Conservation (phyloP, 2,888 invertebrate species). For the Sipha maydis region DNA sequence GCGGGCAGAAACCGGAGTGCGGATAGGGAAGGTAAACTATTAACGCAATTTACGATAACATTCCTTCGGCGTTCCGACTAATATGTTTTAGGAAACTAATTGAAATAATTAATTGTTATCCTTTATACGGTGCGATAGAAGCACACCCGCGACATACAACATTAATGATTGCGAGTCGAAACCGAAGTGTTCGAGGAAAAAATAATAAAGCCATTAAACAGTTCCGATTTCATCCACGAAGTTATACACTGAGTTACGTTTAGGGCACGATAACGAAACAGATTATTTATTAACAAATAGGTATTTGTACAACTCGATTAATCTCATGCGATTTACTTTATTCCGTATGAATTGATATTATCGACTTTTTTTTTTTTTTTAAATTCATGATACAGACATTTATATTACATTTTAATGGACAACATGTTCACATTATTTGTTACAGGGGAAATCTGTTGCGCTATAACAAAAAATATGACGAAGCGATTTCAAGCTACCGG, state of each 20-base stretch:
- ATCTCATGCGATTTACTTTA: not conserved
- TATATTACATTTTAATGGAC: not conserved
- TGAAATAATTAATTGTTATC: slow-evolving; percentile 48
- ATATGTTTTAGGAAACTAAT: slow-evolving; percentile 50
- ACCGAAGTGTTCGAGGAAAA: not conserved
- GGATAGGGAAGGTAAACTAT: not conserved
- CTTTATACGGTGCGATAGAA: not conserved
- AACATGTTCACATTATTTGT: not conserved
- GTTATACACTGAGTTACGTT: too few relatives aligned
- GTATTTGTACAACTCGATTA: not conserved
- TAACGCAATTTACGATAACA: slow-evolving; percentile 52
- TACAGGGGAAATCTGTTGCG: slow-evolving; percentile 52
- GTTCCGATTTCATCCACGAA: not conserved
- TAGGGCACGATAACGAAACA: not conserved
- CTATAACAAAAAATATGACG: slow-evolving; percentile 46
- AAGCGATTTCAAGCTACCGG: slow-evolving; percentile 44
- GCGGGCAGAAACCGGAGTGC: not conserved
- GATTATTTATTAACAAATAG: too few relatives aligned
- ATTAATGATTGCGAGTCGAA: slow-evolving; percentile 4
- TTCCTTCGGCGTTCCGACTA: not conserved
- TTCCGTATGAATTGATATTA: not conserved
- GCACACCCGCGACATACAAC: not conserved
- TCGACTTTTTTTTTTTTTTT: not conserved
- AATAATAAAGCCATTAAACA: not conserved
- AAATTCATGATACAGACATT: too few relatives aligned